These are phyloP conservation scores for Halictus quadricinctus DNA, from an alignment of 2,888 invertebrate genomes.

Conservation along the genomic window DNA sequence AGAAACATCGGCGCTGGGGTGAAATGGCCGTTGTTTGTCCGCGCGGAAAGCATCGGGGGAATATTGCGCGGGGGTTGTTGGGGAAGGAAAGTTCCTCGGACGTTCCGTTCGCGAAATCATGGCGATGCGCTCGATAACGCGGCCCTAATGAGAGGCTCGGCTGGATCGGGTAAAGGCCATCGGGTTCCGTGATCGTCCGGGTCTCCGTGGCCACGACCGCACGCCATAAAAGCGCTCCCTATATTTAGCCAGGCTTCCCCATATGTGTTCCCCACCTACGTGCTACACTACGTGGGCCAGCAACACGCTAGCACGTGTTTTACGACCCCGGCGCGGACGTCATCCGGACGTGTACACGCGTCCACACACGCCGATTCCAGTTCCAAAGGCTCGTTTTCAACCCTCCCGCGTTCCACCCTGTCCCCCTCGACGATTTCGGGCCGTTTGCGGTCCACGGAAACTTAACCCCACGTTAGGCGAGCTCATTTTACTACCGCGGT, in stretches of 20 bases:
- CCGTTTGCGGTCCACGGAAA: background rate
- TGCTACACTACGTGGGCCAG: slow-evolving; percentile 33
- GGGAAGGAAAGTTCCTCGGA: slow-evolving; percentile 10
- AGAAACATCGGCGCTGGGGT: background rate
- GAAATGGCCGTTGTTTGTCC: background rate
- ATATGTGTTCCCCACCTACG: slow-evolving; percentile 48
- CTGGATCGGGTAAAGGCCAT: slow-evolving; percentile 66
- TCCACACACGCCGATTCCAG: slow-evolving; percentile 24
- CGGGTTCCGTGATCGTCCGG: slow-evolving; percentile 62
- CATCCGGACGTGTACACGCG: slow-evolving; percentile 18
- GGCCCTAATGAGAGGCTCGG: slow-evolving; percentile 64
- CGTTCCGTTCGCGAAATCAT: slow-evolving; percentile 54
- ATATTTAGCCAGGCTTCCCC: slow-evolving; percentile 67
- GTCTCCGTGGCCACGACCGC: slow-evolving; percentile 59
- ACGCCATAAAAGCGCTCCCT: slow-evolving; percentile 71
- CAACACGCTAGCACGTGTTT: slow-evolving; percentile 53
- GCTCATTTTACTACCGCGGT: background rate
- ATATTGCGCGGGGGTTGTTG: background rate
- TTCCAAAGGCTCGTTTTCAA: slow-evolving; percentile 17
- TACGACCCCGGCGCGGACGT: slow-evolving; percentile 35
- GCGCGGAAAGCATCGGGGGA: background rate
- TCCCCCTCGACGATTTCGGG: background rate
- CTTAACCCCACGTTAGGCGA: background rate
- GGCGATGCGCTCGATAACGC: slow-evolving; percentile 51
- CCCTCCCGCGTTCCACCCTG: slow-evolving; percentile 32